Percentiles rank a stretch among this genome's conserved stretches.
Conservation (phyloP, 2,888 invertebrate genomes). For the Lasioglossum malachurum region DNA sequence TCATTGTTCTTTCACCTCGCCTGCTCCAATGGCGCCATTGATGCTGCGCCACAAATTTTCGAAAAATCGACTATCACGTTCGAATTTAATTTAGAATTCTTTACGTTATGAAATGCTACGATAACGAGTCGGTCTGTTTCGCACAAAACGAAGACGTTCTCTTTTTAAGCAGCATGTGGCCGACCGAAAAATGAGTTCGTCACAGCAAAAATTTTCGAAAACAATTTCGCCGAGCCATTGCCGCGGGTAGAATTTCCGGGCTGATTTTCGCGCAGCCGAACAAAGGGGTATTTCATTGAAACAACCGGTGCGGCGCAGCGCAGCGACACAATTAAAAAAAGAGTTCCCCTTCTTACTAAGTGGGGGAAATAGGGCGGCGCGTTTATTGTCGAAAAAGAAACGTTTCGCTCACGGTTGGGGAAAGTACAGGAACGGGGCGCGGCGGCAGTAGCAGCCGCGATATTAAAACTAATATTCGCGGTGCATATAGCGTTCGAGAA, state of each 20-base stretch:
- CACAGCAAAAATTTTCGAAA: no score
- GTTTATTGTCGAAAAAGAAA: neutral
- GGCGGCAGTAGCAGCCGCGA: neutral
- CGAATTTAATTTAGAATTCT: no score
- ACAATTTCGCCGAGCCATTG: no score
- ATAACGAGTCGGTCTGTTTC: no score
- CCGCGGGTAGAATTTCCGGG: no score
- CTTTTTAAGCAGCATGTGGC: no score
- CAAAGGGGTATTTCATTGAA: neutral
- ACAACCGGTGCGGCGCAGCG: no score
- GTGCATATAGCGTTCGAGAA: neutral
- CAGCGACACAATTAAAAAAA: neutral
- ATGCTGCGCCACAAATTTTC: neutral
- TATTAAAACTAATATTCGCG: conserved; percentile 7
- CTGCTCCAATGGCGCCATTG: neutral
- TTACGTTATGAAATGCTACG: no score
- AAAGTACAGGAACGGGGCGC: neutral
- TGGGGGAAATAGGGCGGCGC: neutral
- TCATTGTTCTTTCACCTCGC: neutral
- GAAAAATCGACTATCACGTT: neutral
- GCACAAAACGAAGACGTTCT: no score
- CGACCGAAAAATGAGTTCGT: no score
- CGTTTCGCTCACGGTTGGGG: neutral
- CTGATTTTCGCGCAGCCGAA: neutral
- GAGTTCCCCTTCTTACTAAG: neutral